Evolutionary conservation across 2,888 invertebrate species (phyloP), one percentile per base, ranked within the genome.

Genomic region (Nudaria mundana): DNA sequence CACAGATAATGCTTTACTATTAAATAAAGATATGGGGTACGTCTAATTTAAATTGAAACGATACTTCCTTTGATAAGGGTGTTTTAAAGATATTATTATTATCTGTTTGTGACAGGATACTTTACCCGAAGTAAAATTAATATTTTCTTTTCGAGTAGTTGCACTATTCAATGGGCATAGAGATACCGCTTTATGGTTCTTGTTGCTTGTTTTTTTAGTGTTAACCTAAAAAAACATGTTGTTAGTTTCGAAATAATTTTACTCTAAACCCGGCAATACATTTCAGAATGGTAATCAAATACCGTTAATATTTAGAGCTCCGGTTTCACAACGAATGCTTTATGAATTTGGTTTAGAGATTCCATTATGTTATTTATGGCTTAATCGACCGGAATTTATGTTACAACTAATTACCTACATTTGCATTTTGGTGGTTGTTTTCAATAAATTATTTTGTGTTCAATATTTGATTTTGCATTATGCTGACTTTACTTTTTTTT

Each of bases 361-460:
- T 69, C 66, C 64, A 71, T 70, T 73, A 60, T 53, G 56, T 73
- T 71, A 76, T 80, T 80, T 76, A 81, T 71, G 65, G 61, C 51
- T 43, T 52, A 63, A 69, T 72, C 60, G 66, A 64, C 57, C 62
- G 56, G 66, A 76, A 73, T 79, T 78, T 76, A 80, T 72, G 64
- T 59, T 52, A 54, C 59, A 56, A 66, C 65, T 74, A 80, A 80
- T 77, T 76, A 76, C 69, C 59, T 63, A 40, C 60, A 76, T 76
- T 76, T 72, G 70, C 71, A 74, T 76, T 74, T 75, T 67, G 69
- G 54, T 71, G 63, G 71, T 71, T 72, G 65, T 74, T 73, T 76
- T 66, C 55, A 49, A 52, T 52, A 39, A 48, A 55, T 47, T 57
- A 56, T 55, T 57, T 53, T 54, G 42, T 42, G 49, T 41, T 52